These are phyloP conservation scores for Aphelenchoides fujianensis DNA, from an alignment of 1,140 invertebrate genomes.

Conservation along the genomic window DNA sequence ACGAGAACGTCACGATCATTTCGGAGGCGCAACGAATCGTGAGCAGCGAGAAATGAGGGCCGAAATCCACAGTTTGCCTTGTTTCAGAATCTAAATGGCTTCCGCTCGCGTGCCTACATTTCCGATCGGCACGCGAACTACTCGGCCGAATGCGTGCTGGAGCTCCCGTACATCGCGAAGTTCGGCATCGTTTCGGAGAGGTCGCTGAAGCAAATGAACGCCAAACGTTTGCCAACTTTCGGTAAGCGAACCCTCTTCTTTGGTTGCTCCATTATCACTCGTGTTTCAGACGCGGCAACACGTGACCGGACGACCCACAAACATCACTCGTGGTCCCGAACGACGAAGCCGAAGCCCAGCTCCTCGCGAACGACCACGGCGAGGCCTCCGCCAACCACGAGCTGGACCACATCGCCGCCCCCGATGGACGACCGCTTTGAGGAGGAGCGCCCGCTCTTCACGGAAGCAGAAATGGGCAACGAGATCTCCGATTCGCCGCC, in stretches of 20 bases:
- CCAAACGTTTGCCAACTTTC: constrained; percentile 28
- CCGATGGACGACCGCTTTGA: background rate
- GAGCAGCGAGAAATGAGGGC: background rate
- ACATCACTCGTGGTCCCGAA: background rate
- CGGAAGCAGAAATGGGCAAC: constrained; percentile 6
- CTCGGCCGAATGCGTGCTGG: constrained; percentile 18
- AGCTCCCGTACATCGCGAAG: constrained; percentile 22
- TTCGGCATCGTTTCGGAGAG: constrained; percentile 21
- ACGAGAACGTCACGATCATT: constrained; percentile 17
- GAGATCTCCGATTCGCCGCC: background rate
- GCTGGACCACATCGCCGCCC: background rate
- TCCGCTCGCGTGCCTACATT: constrained; percentile 19
- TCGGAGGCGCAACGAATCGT: constrained; percentile 19
- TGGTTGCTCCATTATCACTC: background rate
- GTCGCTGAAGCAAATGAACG: constrained; percentile 19
- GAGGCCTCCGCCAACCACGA: background rate
- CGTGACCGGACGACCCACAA: background rate
- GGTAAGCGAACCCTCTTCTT: constrained; percentile 13
- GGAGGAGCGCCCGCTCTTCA: background rate
- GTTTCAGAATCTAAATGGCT: constrained; percentile 25
- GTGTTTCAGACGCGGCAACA: background rate
- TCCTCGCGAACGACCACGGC: background rate
- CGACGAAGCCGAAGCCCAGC: background rate
- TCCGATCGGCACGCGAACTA: constrained; percentile 12
- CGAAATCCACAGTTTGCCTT: background rate